Base-by-base conservation (phyloP, 2,113 vertebrate species). In the Morone saxatilis region DNA sequence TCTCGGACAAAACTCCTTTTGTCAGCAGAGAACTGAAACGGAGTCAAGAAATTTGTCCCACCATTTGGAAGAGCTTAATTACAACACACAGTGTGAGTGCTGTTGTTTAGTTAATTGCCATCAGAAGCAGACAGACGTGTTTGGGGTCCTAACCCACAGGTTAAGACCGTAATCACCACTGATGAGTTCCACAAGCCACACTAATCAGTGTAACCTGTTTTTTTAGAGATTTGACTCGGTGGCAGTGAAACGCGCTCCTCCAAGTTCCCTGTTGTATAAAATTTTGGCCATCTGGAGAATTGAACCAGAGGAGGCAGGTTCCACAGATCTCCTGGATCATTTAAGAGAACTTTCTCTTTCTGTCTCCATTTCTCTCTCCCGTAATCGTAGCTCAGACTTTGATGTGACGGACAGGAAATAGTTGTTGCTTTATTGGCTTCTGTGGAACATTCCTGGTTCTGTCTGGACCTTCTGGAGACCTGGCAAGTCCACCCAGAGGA, bases 321-420 rank as follows among this genome's bases (percentile, higher is more conserved):
- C 40, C 43, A 66, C 56, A 86, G 78, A 86, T 78, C 81, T 84
- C 81, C 78, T 72, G 71, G 79, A 86, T 86, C 86, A 77, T 86
- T 92, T 84, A 77, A 78, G 63, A 85, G 59, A 68, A 77, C 76
- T 77, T 86, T 86, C 71, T 87, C 76, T 86, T 78, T 82, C 63
- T 71, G 25, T 71, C 76, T 72, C 50, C 72, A 66, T 84, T 69
- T 85, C 80, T 56, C 76, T 70, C 77, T 84, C 75, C 48, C 45
- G 41, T 78, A 90, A 84, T 88, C 40, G 62, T 70, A 85, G 10
- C 71, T 85, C 71, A 41, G 80, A 86, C 92, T 93, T 94, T 92
- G 92, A 95, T 92, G 89, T 88, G 83, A 92, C 84, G 63, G 84
- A 89, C 89, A 93, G 93, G 94, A 95, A 94, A 94, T 93, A 91